A percentile compares a stretch with the other conserved stretches of the same genome.
These are phyloP conservation scores for Aeoliscus strigatus DNA, from an alignment of 2,797 vertebrate genomes.

Conservation along the genomic window DNA sequence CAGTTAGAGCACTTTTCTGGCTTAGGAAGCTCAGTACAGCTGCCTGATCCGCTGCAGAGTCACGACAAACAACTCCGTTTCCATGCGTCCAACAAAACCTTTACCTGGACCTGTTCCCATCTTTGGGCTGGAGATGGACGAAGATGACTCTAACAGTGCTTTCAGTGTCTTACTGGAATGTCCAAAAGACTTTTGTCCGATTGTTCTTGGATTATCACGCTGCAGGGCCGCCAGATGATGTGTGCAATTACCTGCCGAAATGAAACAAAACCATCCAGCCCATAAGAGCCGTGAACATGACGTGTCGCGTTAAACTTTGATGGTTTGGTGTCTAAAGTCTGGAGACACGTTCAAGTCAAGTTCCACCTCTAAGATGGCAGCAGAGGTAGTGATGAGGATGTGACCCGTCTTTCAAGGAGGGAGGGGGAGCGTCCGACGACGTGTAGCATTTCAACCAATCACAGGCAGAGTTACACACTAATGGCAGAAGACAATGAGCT, in stretches of 20 bases:
- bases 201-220: constrained; percentile 46
- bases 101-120: constrained; percentile 3
- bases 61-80: constrained; percentile 12
- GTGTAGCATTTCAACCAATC: too few relatives aligned
- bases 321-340: too few relatives aligned
- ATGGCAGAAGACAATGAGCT: too few relatives aligned
- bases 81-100: constrained; percentile 10
- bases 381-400: too few relatives aligned
- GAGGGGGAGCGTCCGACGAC: too few relatives aligned
- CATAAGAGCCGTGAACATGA: constrained; percentile 4
- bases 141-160: constrained; percentile 3
- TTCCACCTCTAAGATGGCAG: too few relatives aligned
- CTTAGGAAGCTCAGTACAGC: constrained; percentile 41
- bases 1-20: constrained; percentile 80
- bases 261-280: constrained; percentile 16
- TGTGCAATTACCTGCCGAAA: constrained; percentile 34
- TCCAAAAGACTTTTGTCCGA: constrained; percentile 28
- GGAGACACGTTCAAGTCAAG: too few relatives aligned
- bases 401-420: too few relatives aligned
- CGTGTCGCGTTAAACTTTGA: too few relatives aligned
- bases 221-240: constrained; percentile 41
- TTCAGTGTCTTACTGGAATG: constrained; percentile 4
- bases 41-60: constrained; percentile 48
- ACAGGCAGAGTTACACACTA: too few relatives aligned
- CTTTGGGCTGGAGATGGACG: constrained; percentile 13